These are phyloP conservation scores for Eilema depressum DNA, from an alignment of 2,888 invertebrate species.

Conservation along the genomic window DNA sequence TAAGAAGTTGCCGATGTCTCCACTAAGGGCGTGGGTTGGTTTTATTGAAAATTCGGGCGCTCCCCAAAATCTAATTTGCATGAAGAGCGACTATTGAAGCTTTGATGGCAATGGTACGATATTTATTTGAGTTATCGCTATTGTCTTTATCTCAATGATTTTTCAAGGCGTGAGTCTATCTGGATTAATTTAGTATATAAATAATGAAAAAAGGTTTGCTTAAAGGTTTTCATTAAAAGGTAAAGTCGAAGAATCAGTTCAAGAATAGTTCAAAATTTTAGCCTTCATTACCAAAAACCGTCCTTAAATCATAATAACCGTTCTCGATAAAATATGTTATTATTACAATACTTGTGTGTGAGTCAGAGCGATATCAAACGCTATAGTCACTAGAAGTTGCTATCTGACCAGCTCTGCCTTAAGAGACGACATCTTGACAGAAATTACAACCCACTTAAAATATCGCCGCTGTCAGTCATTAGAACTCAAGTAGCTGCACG, in stretches of 20 bases:
- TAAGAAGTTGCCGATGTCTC: conserved; percentile 63
- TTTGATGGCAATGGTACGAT: conserved; percentile 24
- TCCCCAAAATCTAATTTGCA: conserved; percentile 62
- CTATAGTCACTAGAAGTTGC: no score
- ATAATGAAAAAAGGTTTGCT: not conserved
- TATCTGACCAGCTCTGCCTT: no score
- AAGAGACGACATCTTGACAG: no score
- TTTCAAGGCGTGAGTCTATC: conserved; percentile 16
- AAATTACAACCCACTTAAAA: no score
- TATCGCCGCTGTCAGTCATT: no score
- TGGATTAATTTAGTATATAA: not conserved
- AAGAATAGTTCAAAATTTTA: no score
- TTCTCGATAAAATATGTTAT: no score
- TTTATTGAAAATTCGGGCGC: conserved; percentile 60
- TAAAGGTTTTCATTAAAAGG: not conserved
- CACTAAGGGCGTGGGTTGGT: conserved; percentile 52
- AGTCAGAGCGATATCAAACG: no score
- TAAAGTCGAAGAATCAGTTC: not conserved
- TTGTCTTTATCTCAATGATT: conserved; percentile 36
- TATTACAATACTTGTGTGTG: no score
- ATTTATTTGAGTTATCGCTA: conserved; percentile 30
- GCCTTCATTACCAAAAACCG: no score
- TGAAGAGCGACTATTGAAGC: conserved; percentile 49
- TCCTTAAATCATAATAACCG: no score
- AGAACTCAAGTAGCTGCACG: no score